Conservation (phyloP, 2,113 vertebrate genomes). For the Bos javanicus region DNA sequence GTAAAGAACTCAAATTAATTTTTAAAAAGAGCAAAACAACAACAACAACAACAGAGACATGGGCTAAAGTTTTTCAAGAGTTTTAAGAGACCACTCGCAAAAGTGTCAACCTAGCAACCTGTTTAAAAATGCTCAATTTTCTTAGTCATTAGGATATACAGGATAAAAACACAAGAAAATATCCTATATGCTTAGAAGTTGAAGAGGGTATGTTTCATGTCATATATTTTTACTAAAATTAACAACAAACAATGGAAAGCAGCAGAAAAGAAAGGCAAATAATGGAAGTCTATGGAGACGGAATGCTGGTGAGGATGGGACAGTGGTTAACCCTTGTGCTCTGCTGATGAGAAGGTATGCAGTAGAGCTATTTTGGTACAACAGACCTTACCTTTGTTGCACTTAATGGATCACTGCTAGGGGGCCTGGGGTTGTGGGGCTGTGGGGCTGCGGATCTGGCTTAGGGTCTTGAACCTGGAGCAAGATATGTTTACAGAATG, state of each 20-base stretch:
- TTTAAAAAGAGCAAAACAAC: neutral
- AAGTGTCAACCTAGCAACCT: neutral
- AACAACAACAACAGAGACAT: neutral
- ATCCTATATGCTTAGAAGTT: neutral
- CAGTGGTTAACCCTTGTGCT: accelerated
- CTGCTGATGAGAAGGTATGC: neutral
- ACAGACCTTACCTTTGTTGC: neutral
- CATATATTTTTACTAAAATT: neutral
- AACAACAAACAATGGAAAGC: neutral
- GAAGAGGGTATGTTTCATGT: neutral
- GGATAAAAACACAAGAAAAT: neutral
- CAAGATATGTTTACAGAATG: neutral
- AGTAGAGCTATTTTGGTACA: neutral
- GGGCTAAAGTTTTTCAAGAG: neutral
- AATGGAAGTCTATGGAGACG: neutral
- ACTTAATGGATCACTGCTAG: neutral
- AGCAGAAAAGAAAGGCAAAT: neutral
- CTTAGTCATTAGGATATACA: neutral
- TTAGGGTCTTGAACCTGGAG: neutral
- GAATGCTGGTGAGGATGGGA: accelerated
- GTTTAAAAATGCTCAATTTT: neutral
- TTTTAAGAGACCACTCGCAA: neutral
- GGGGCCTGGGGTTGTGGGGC: neutral
- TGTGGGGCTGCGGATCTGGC: neutral
- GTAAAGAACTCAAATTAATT: neutral